These are phyloP conservation scores for Lepidurus packardi DNA, from an alignment of 1,140 invertebrate genomes.

Conservation along the genomic window DNA sequence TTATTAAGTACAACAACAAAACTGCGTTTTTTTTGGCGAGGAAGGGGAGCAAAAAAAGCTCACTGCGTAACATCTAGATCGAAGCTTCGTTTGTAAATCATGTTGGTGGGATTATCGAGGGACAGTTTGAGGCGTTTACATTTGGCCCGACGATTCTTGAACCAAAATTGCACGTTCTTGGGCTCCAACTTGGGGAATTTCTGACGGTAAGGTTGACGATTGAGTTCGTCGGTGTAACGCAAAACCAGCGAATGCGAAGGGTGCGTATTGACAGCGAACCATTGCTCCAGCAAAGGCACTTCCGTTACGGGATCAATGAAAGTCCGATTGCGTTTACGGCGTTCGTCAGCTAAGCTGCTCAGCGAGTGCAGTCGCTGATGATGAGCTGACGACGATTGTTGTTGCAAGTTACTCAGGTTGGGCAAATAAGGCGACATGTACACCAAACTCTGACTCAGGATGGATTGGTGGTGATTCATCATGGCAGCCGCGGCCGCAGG, in stretches of 20 bases:
- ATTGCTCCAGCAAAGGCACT: constrained; percentile 91
- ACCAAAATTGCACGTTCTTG: constrained; percentile 97
- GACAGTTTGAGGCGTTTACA: constrained; percentile 34
- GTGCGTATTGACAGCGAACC: constrained; percentile 96
- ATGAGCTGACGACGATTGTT: constrained; percentile 45
- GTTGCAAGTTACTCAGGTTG: constrained; percentile 43
- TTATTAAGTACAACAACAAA: background rate
- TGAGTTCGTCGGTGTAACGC: constrained; percentile 93
- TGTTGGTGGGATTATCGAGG: constrained; percentile 21
- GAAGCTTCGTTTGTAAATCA: background rate
- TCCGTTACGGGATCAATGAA: constrained; percentile 98
- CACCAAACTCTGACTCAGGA: background rate
- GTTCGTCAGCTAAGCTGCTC: constrained; percentile 61
- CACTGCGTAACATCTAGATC: constrained; percentile 8
- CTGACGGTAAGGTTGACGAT: constrained; percentile 70
- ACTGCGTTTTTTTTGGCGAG: background rate
- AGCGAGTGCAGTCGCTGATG: constrained; percentile 43
- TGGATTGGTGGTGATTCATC: constrained; percentile 34
- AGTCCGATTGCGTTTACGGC: constrained; percentile 89
- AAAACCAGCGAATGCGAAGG: constrained; percentile 93
- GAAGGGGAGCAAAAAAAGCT: background rate
- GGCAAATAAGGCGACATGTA: constrained; percentile 27
- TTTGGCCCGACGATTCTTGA: constrained; percentile 71
- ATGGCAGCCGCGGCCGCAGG: constrained; percentile 31
- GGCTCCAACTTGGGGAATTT: constrained; percentile 94